Conservation (phyloP, 2,888 invertebrate species). For the Brenthis hecate region DNA sequence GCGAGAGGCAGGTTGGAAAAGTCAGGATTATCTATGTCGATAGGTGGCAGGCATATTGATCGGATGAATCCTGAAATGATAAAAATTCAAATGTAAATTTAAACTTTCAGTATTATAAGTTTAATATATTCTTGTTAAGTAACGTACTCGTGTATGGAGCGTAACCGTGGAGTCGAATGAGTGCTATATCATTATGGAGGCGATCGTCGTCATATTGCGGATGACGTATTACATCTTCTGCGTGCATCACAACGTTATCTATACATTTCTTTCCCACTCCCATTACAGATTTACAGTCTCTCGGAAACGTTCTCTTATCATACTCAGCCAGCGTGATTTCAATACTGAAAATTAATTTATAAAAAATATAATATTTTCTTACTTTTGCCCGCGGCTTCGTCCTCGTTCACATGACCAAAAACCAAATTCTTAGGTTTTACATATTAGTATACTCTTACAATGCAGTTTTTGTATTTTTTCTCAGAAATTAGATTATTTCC, state of each 20-base stretch:
- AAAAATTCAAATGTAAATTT: conserved; percentile 2
- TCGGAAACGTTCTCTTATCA: conserved; percentile 70
- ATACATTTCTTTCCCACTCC: conserved; percentile 60
- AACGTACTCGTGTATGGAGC: conserved; percentile 68
- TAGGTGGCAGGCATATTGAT: conserved; percentile 68
- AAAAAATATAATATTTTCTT: no score
- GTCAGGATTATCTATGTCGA: conserved; percentile 63
- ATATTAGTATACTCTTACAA: no score
- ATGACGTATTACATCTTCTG: conserved; percentile 56
- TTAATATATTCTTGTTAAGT: background rate
- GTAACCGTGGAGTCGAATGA: conserved; percentile 56
- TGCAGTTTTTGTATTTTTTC: no score
- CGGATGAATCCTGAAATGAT: conserved; percentile 65
- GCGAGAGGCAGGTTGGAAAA: conserved; percentile 62
- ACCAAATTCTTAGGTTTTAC: no score
- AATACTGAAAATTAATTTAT: conserved; percentile 52
- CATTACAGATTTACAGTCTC: conserved; percentile 58
- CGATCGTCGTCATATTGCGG: conserved; percentile 58
- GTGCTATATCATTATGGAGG: conserved; percentile 67
- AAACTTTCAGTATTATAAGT: background rate
- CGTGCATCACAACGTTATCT: conserved; percentile 59
- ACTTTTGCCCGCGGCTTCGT: no score
- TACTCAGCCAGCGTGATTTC: conserved; percentile 67
- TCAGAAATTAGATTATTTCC: no score
- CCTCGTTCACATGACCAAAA: no score